These are phyloP conservation scores for Drosophila ananassae DNA, from an alignment of 1,140 invertebrate species.

Conservation along the genomic window DNA sequence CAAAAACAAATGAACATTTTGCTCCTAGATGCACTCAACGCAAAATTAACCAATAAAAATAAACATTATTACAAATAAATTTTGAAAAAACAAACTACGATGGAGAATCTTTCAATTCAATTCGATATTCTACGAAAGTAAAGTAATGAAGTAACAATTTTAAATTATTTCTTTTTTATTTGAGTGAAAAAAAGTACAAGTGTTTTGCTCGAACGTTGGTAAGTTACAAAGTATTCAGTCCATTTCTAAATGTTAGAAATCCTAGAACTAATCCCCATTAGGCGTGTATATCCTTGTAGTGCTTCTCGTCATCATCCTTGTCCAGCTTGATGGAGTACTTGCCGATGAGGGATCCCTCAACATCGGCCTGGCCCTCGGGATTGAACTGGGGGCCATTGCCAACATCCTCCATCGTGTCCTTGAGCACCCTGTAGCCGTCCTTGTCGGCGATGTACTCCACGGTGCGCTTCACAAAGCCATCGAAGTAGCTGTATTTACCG, in stretches of 20 bases:
- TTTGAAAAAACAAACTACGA: constrained; percentile 42
- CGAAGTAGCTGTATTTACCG: constrained; percentile 86
- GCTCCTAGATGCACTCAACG: constrained; percentile 83
- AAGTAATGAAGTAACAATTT: background rate
- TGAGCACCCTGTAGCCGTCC: constrained; percentile 86
- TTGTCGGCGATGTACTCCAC: constrained; percentile 86
- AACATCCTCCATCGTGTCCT: constrained; percentile 84
- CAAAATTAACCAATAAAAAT: constrained; percentile 83
- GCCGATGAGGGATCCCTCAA: constrained; percentile 82
- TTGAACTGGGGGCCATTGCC: constrained; percentile 85
- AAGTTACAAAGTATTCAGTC: constrained; percentile 69
- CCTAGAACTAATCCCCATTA: constrained; percentile 19
- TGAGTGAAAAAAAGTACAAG: constrained; percentile 31
- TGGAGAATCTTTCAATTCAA: too few relatives aligned
- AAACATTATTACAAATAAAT: constrained; percentile 83
- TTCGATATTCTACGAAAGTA: background rate
- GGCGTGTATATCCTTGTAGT: constrained; percentile 66
- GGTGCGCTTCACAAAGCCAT: constrained; percentile 85
- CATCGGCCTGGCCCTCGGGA: constrained; percentile 84
- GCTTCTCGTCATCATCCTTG: constrained; percentile 50
- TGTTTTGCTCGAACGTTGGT: constrained; percentile 29
- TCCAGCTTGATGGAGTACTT: constrained; percentile 83
- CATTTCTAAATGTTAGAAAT: constrained; percentile 83
- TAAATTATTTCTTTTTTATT: constrained; percentile 29
- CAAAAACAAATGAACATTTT: constrained; percentile 61